phyloP scores from a whole-genome alignment of 2,888 invertebrate species.

The Hirtodrosophila alboralis region DNA sequence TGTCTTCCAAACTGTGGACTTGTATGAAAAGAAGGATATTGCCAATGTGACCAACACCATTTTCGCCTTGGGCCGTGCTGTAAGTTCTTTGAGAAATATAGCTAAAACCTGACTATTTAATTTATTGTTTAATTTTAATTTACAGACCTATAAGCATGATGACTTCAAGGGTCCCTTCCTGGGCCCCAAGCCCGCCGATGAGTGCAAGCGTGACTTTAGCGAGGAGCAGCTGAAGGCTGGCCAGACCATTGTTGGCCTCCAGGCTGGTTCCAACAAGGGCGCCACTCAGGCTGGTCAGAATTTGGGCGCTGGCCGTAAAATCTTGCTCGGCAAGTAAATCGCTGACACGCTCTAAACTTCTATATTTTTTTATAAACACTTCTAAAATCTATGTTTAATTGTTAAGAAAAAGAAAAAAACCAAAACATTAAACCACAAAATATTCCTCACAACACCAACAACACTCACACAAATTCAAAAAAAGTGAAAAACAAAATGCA shows the following conservation, averaged over 20 bases:
- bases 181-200: conserved; percentile 97
- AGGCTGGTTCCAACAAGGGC: conserved; percentile 98
- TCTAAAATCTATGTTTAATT: conserved; percentile 55
- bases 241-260: conserved; percentile 95
- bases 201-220: conserved; percentile 96
- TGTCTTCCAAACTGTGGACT: conserved; percentile 98
- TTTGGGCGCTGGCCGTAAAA: conserved; percentile 95
- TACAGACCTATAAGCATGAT: conserved; percentile 92
- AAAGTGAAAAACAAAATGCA: too few relatives aligned
- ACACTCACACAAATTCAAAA: conserved; percentile 59
- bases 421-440: conserved; percentile 56
- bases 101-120: too few relatives aligned
- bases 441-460: conserved; percentile 61
- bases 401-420: conserved; percentile 37
- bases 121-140: too few relatives aligned
- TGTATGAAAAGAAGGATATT: conserved; percentile 97
- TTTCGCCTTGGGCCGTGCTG: conserved; percentile 93
- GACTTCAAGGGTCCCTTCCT: conserved; percentile 94
- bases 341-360: conserved; percentile 3
- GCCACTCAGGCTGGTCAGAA: conserved; percentile 96
- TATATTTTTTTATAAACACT: conserved; percentile 35
- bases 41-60: conserved; percentile 93
- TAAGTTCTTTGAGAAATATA: conserved; percentile 85
- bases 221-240: conserved; percentile 96
- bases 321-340: conserved; percentile 93